Percentiles rank a stretch among this genome's conserved stretches.
These are phyloP conservation scores for Tachina lurida DNA, from an alignment of 2,888 invertebrate genomes.

Conservation along the genomic window DNA sequence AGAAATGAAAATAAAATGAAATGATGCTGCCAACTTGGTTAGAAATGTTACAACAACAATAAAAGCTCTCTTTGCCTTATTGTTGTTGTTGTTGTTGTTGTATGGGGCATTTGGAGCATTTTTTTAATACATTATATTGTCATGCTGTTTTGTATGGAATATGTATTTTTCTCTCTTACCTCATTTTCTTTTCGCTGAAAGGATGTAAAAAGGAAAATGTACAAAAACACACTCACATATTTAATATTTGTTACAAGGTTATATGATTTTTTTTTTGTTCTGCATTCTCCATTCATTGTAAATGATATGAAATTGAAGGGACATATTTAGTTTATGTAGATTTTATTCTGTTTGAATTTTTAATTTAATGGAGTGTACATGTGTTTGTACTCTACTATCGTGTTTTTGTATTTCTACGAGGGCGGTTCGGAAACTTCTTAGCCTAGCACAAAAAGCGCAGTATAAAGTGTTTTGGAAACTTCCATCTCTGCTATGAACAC, in stretches of 20 bases:
- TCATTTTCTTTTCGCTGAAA: slow-evolving; percentile 30
- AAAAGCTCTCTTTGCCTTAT: slow-evolving; percentile 37
- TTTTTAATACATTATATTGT: slow-evolving; percentile 6
- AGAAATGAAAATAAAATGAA: neutral
- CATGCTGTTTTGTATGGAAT: neutral
- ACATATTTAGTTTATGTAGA: neutral
- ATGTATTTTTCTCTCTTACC: neutral
- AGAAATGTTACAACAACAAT: slow-evolving; percentile 45
- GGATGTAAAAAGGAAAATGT: slow-evolving; percentile 23
- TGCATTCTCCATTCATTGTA: neutral
- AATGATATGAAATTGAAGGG: neutral
- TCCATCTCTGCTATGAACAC: no score
- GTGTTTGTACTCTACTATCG: no score
- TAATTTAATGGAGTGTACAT: neutral
- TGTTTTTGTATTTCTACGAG: neutral
- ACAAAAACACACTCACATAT: slow-evolving; percentile 1
- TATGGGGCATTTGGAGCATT: slow-evolving; percentile 8
- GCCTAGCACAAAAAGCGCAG: no score
- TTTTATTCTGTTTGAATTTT: neutral
- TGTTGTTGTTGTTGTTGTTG: slow-evolving; percentile 31
- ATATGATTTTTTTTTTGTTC: slow-evolving; percentile 10
- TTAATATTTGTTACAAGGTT: slow-evolving; percentile 64
- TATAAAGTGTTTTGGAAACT: no score
- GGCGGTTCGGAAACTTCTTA: no score
- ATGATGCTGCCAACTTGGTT: slow-evolving; percentile 59